These are phyloP conservation scores for Calephelis perditalis DNA, from an alignment of 2,888 invertebrate genomes.

Conservation along the genomic window DNA sequence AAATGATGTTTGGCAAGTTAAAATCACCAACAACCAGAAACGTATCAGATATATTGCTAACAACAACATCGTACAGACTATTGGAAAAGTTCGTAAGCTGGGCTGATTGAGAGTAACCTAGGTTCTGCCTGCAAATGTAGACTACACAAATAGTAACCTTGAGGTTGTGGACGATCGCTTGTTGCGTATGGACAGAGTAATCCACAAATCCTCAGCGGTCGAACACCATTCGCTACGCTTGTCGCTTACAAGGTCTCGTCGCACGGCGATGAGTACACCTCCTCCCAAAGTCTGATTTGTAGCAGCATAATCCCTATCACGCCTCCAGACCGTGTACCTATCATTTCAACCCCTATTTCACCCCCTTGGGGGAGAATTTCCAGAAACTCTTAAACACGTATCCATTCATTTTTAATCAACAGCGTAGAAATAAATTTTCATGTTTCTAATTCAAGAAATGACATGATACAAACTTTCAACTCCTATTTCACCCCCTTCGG, in stretches of 20 bases:
- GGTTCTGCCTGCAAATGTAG: conserved; percentile 20
- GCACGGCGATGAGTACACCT: conserved; percentile 20
- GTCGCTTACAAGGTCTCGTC: conserved; percentile 9
- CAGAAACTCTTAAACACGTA: no score
- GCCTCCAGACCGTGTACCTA: conserved; percentile 18
- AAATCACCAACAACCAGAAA: conserved; percentile 21
- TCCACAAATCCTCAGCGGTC: conserved; percentile 21
- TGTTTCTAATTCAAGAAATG: no score
- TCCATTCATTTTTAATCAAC: no score
- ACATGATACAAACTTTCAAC: no score
- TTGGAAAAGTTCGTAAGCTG: conserved; percentile 14
- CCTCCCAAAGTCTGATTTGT: conserved; percentile 17
- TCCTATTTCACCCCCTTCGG: no score
- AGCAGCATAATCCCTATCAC: conserved; percentile 12
- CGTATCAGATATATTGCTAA: conserved; percentile 10
- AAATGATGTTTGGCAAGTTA: conserved; percentile 18
- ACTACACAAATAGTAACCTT: conserved; percentile 18
- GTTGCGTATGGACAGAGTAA: conserved; percentile 6
- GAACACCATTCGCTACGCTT: conserved; percentile 17
- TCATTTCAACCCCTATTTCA: no score
- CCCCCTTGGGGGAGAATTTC: no score
- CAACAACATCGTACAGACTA: conserved; percentile 9
- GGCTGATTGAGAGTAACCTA: conserved; percentile 4
- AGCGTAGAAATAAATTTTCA: no score
- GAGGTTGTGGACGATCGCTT: background rate